Conservation (phyloP, 1,140 invertebrate species). For the Lucilia sericata region DNA sequence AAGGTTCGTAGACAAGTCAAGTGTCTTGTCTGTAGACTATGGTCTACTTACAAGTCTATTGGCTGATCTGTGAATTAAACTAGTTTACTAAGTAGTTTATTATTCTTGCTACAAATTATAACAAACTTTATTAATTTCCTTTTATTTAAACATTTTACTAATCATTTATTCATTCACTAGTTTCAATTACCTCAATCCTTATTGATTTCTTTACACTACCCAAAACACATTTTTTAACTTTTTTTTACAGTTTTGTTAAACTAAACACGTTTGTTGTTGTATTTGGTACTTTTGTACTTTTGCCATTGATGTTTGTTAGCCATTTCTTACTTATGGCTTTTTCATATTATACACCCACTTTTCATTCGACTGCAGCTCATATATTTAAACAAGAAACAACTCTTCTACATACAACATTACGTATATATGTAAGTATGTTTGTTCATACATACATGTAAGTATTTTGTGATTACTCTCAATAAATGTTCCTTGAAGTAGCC, state of each 20-base stretch:
- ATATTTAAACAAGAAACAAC: constrained; percentile 5
- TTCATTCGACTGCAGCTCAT: constrained; percentile 26
- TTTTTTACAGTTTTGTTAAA: not conserved
- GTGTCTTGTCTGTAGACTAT: too few relatives aligned
- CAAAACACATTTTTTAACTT: not conserved
- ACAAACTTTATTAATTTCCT: too few relatives aligned
- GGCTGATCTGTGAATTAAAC: too few relatives aligned
- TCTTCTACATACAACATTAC: not conserved
- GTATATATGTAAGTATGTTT: constrained; percentile 1
- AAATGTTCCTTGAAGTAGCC: constrained; percentile 31
- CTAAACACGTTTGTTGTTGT: not conserved
- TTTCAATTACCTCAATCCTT: not conserved
- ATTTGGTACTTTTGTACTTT: not conserved
- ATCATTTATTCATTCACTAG: too few relatives aligned
- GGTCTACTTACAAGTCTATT: too few relatives aligned
- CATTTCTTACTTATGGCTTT: constrained; percentile 30
- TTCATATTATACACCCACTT: constrained; percentile 2
- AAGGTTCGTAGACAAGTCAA: too few relatives aligned
- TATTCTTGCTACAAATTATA: too few relatives aligned
- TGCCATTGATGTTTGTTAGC: constrained; percentile 33
- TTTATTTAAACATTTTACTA: too few relatives aligned
- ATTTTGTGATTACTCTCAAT: constrained; percentile 30
- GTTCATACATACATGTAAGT: not conserved
- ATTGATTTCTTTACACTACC: not conserved
- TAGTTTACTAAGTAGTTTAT: too few relatives aligned